Evolutionary conservation across 1,140 invertebrate species (phyloP).

Genomic region (Meloidogyne hapla): DNA sequence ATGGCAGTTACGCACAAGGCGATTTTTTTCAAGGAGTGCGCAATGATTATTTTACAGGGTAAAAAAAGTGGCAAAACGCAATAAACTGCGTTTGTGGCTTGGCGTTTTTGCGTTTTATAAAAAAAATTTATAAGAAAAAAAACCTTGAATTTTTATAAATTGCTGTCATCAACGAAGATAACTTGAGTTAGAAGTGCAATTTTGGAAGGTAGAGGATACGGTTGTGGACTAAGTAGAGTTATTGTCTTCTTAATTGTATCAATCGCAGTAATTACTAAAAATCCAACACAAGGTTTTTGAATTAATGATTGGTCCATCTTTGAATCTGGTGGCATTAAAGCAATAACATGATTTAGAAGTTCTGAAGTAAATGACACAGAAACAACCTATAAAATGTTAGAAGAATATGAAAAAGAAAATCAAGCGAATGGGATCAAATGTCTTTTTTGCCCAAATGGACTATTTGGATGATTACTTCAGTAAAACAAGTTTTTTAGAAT

Average conservation of each 20-base stretch:
- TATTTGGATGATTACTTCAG: no score
- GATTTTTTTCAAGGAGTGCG: no score
- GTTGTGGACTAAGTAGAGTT: conserved; percentile 44
- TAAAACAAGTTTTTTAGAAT: no score
- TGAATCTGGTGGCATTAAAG: conserved; percentile 42
- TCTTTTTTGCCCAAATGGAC: not conserved
- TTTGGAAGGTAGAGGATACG: conserved; percentile 36
- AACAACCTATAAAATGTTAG: conserved; percentile 38
- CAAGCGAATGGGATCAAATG: not conserved
- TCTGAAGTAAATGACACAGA: conserved; percentile 18
- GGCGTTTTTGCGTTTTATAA: no score
- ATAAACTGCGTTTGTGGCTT: no score
- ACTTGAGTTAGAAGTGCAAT: conserved; percentile 38
- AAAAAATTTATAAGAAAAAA: no score
- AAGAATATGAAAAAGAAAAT: conserved; percentile 9
- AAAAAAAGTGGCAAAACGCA: no score
- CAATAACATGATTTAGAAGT: conserved; percentile 39
- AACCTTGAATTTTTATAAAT: not conserved
- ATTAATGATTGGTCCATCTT: conserved; percentile 35
- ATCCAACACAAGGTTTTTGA: conserved; percentile 36
- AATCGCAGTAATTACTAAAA: conserved; percentile 36
- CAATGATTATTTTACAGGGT: no score
- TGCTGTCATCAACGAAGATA: conserved; percentile 37
- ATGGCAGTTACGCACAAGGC: no score
- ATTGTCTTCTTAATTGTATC: conserved; percentile 42